phyloP scores from a whole-genome alignment of 2,888 invertebrate genomes.

The Watsonalla cultraria region DNA sequence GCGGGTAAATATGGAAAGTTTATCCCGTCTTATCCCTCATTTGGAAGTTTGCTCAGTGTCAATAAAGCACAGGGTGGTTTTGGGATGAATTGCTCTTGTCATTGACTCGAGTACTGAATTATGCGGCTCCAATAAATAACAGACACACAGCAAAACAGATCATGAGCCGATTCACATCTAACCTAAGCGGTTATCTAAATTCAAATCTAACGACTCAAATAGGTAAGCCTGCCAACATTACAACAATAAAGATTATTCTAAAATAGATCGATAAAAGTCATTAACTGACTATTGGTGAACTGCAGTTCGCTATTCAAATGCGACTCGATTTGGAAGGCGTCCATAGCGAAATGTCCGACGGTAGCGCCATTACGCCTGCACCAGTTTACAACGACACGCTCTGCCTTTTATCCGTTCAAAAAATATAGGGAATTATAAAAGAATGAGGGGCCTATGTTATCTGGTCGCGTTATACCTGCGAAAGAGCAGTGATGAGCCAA shows the following conservation, averaged over 20 bases:
- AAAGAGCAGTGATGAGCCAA: conserved; percentile 61
- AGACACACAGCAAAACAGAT: no score
- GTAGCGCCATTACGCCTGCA: conserved; percentile 39
- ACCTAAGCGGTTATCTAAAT: neutral
- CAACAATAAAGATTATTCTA: conserved; percentile 22
- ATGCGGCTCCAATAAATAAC: neutral
- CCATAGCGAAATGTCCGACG: conserved; percentile 47
- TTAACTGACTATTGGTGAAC: conserved; percentile 51
- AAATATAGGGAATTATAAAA: conserved; percentile 18
- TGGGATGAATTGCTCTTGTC: neutral
- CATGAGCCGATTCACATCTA: neutral
- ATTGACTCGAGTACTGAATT: neutral
- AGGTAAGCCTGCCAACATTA: conserved; percentile 4
- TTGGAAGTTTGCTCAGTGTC: neutral
- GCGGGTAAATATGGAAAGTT: neutral
- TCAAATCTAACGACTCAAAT: neutral
- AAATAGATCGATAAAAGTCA: conserved; percentile 48
- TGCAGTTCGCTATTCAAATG: conserved; percentile 64
- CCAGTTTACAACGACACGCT: conserved; percentile 42
- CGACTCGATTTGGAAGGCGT: conserved; percentile 66
- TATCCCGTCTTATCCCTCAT: neutral
- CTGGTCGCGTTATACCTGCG: conserved; percentile 53
- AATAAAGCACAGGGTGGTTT: neutral
- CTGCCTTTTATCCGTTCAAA: conserved; percentile 20
- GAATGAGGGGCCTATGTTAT: conserved; percentile 30